Percentiles rank a stretch among this genome's conserved stretches.
phyloP scores from a whole-genome alignment of 2,888 invertebrate genomes.

The Plemyria rubiginata region DNA sequence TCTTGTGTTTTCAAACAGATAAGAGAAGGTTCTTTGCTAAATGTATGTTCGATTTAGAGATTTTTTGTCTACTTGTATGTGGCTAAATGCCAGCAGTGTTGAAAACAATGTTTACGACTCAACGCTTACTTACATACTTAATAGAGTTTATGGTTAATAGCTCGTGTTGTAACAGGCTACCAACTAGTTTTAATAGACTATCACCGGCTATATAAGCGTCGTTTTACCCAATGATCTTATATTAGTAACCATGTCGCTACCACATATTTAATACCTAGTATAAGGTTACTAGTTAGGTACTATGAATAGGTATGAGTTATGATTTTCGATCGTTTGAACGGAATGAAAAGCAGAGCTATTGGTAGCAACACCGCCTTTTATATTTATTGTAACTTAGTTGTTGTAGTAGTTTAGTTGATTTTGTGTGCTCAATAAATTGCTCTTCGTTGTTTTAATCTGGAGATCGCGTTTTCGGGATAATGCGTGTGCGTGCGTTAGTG shows the following conservation, averaged over 20 bases:
- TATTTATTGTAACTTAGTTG: too few relatives aligned
- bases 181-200: constrained; percentile 18
- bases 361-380: too few relatives aligned
- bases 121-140: constrained; percentile 9
- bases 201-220: constrained; percentile 3
- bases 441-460: too few relatives aligned
- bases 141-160: constrained; percentile 10
- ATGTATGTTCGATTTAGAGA: neutral
- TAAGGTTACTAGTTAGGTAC: too few relatives aligned
- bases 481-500: too few relatives aligned
- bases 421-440: too few relatives aligned
- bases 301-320: too few relatives aligned
- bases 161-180: constrained; percentile 12
- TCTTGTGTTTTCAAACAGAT: neutral
- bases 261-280: neutral
- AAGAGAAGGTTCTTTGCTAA: neutral
- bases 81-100: neutral
- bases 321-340: too few relatives aligned
- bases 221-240: neutral
- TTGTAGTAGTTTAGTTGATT: too few relatives aligned
- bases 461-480: too few relatives aligned
- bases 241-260: neutral
- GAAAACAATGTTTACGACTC: constrained; percentile 13
- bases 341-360: too few relatives aligned
- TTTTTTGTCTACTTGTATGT: neutral